Base-by-base conservation (phyloP, 2,888 invertebrate genomes). In the Hartigia nigra region DNA sequence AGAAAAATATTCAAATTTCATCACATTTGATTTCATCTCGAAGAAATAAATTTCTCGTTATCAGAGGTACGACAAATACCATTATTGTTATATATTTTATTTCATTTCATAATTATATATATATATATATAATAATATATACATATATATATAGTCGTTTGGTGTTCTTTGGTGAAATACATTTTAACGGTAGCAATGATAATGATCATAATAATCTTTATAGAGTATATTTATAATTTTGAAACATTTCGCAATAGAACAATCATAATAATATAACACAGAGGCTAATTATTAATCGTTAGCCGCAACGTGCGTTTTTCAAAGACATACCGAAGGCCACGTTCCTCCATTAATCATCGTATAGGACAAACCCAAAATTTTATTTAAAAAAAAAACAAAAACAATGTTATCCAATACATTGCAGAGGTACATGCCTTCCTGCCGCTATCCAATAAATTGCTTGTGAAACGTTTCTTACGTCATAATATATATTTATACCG, bases 121-220 rank as follows among this genome's bases (percentile, higher is more conserved):
- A 34, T 69, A n/a, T n/a, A n/a, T 34, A 72, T 72, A 72, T n/a
- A n/a, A n/a, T n/a, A n/a, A n/a, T n/a, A n/a, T 34, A 34, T 72
- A 72, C 4, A 69, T 34, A 34, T 69, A n/a, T n/a, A n/a, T 34
- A 72, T 72, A 72, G 72, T 31, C 72, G 32, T 72, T 72, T 72
- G 72, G 72, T 72, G 72, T 72, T 72, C 72, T 72, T 72, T 72
- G 34, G 55, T 55, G 31, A 72, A 72, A 32, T 72, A 72, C 32
- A 72, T 32, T 72, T 72, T 72, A 72, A 72, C 72, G 23, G 31
- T 34, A 72, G 14, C 34, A 14, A 34, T 72, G 72, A 55, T 23
- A 55, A 39, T 39, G 39, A 39, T 39, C 39, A 39, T 31, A 31
- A 32, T 70, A 70, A 31, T 72, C 31, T 72, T 31, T 31, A 72